Base-by-base conservation (phyloP, 2,888 invertebrate species). In the Hemaris fuciformis region DNA sequence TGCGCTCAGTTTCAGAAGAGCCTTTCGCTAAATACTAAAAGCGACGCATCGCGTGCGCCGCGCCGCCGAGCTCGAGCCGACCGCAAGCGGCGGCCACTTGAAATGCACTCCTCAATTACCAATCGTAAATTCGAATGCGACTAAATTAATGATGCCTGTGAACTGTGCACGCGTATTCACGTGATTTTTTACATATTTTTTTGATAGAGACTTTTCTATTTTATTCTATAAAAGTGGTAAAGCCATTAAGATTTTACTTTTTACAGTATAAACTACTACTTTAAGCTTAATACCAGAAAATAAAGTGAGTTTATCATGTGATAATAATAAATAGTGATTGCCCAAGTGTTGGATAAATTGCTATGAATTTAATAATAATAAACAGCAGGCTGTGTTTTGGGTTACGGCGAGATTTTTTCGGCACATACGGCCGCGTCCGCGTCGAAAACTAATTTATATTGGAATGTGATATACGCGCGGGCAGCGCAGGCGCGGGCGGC, bases 401-500 rank as follows among this genome's bases (percentile, higher is more conserved):
- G 79, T 77, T 77, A 80, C 74, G 71, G 71, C 71, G 73, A 80
- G 80, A 75, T 83, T 83, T 87, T 89, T 88, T 89, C 87, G 88
- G 87, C 88, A 85, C 83, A 84, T 81, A 85, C 84, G 82, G 82
- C 74, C 76, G 77, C 77, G 76, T 75, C 80, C 76, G 53, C 53
- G 79, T 77, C 84, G 77, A 85, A 90, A 92, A 91, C 89, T 88
- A 91, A 92, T 92, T 91, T 90, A 88, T 89, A 90, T 88, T 84
- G 91, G 91, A 91, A 92, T 92, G 91, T 90, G 90, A 90, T 90
- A 87, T 89, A 90, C 86, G 85, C 83, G 79, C 80, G 83, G 81
- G 77, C 80, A 64, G 79, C 10, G 48, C 25, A 4, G 48, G 85
- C 83, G 79, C 80, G 83, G 81, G 77, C 80, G 79, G 23, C n/a